Conservation (phyloP, 2,797 vertebrate genomes). For the Hydrophis major region DNA sequence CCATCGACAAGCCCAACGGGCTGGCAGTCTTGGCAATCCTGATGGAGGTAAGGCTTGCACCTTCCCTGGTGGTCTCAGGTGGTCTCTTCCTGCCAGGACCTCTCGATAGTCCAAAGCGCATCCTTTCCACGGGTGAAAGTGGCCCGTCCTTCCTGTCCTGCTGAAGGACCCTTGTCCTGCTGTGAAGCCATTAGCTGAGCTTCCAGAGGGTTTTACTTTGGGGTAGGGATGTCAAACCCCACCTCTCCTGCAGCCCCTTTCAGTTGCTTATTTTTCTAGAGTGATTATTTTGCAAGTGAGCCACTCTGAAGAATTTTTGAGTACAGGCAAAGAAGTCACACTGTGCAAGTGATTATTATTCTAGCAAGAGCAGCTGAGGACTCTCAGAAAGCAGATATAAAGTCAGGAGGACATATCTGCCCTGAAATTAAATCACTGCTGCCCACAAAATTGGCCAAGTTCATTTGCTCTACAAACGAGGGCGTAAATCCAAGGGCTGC, state of each 20-base stretch:
- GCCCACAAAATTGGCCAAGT: neutral
- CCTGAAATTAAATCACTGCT: neutral
- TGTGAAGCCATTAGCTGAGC: neutral
- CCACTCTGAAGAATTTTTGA: neutral
- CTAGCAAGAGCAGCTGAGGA: neutral
- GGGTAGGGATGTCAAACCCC: neutral
- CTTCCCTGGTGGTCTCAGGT: neutral
- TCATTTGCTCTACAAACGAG: neutral
- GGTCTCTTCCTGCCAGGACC: too few relatives aligned
- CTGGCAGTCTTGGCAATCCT: constrained; percentile 90
- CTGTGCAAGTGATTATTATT: neutral
- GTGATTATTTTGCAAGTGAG: neutral
- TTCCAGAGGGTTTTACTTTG: neutral
- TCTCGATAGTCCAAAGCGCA: neutral
- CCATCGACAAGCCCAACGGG: constrained; percentile 85
- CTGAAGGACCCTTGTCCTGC: neutral
- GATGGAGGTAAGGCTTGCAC: constrained; percentile 82
- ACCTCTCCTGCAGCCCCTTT: neutral
- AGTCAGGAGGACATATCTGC: neutral
- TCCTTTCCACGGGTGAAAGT: neutral
- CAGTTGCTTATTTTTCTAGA: neutral
- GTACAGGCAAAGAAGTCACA: neutral
- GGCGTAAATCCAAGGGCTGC: neutral
- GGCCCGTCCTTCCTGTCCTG: neutral
- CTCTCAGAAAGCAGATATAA: neutral